phyloP scores from a whole-genome alignment of 2,888 invertebrate genomes.

The Unio delphinus region DNA sequence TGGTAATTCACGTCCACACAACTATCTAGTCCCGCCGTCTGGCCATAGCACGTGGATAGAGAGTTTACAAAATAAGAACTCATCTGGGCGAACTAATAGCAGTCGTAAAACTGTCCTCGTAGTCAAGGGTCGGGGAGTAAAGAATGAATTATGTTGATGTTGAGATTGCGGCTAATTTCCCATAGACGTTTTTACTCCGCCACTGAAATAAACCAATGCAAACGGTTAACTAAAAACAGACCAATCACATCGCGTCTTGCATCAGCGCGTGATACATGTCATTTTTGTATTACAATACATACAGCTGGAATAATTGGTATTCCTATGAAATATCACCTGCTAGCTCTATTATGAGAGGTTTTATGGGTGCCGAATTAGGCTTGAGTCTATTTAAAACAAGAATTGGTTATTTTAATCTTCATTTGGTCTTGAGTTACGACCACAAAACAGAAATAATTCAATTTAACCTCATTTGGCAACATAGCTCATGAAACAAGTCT shows the following conservation, averaged over 20 bases:
- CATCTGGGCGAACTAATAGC: conserved; percentile 54
- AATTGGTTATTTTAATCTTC: too few relatives aligned
- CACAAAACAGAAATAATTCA: too few relatives aligned
- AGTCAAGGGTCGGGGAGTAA: conserved; percentile 50
- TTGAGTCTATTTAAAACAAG: too few relatives aligned
- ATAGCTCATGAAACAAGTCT: too few relatives aligned
- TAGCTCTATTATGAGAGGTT: too few relatives aligned
- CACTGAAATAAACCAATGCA: conserved; percentile 51
- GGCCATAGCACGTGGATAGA: conserved; percentile 64
- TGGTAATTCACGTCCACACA: conserved; percentile 57
- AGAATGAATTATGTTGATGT: conserved; percentile 63
- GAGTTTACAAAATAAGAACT: conserved; percentile 68
- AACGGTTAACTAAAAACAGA: conserved; percentile 45
- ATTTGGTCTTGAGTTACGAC: too few relatives aligned
- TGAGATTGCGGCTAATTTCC: conserved; percentile 41
- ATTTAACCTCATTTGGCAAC: too few relatives aligned
- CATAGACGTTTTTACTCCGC: conserved; percentile 41
- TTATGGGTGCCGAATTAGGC: too few relatives aligned
- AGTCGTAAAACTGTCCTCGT: conserved; percentile 60
- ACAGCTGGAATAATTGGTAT: too few relatives aligned
- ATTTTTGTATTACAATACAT: neutral
- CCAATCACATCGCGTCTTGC: conserved; percentile 43
- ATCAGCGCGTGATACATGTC: conserved; percentile 21
- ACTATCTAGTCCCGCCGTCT: conserved; percentile 57
- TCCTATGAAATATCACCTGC: too few relatives aligned